phyloP scores from a whole-genome alignment of 2,888 invertebrate species.

The Euphydryas editha region DNA sequence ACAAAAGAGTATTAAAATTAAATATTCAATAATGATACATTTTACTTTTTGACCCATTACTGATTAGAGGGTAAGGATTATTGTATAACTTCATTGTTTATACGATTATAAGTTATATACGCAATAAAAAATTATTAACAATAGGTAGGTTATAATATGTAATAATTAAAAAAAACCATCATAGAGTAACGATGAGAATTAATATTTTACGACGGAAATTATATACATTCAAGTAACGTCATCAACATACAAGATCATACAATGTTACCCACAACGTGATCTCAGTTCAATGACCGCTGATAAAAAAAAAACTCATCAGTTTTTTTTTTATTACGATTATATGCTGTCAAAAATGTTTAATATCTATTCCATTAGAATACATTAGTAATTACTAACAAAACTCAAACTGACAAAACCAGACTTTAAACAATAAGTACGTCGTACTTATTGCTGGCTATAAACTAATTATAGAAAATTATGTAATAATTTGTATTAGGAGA shows the following conservation, averaged over 20 bases:
- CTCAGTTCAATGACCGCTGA: slow-evolving; percentile 26
- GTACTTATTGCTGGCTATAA: background rate
- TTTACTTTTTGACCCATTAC: no score
- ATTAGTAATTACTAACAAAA: no score
- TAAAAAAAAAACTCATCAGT: slow-evolving; percentile 33
- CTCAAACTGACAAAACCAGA: background rate
- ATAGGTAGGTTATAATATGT: no score
- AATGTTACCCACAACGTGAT: slow-evolving; percentile 21
- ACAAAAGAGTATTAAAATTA: no score
- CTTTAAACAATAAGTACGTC: no score
- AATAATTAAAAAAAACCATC: no score
- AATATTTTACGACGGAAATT: slow-evolving; percentile 22
- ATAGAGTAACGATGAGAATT: slow-evolving; percentile 8
- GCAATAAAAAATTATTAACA: no score
- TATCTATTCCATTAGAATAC: background rate
- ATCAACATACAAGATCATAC: slow-evolving; percentile 18
- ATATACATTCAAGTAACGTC: slow-evolving; percentile 20
- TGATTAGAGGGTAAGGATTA: no score
- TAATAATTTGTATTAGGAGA: background rate
- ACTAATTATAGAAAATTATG: background rate
- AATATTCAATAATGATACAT: no score
- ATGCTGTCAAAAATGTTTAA: slow-evolving; percentile 14
- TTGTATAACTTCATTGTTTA: no score
- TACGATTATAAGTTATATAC: no score
- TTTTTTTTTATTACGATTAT: slow-evolving; percentile 23